Percentiles rank a stretch among this genome's conserved stretches.
phyloP scores from a whole-genome alignment of 2,888 invertebrate species.

The Miltochrista miniata region DNA sequence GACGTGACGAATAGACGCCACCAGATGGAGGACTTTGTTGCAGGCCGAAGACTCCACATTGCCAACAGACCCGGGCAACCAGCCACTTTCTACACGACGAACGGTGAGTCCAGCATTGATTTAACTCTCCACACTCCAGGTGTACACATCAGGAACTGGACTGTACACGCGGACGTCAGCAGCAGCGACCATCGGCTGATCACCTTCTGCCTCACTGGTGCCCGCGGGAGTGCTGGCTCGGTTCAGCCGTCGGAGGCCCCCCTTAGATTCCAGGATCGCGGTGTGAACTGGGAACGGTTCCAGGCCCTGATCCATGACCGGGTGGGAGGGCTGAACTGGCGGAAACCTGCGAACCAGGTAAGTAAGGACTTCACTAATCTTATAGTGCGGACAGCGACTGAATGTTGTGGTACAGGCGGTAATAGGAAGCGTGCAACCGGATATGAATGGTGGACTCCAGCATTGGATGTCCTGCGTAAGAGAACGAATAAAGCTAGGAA shows the following conservation, averaged over 20 bases:
- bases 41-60: too few species aligned
- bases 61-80: too few species aligned
- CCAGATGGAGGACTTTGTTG: too few species aligned
- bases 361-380: slow-evolving; percentile 5
- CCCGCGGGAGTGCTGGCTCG: not conserved
- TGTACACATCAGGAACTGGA: slow-evolving; percentile 31
- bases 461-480: too few species aligned
- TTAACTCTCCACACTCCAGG: slow-evolving; percentile 21
- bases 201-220: not conserved
- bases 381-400: not conserved
- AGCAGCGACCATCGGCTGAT: slow-evolving; percentile 32
- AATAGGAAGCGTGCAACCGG: not conserved
- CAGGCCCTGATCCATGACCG: not conserved
- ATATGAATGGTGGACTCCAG: slow-evolving; percentile 17
- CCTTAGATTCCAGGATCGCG: not conserved
- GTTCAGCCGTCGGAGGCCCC: not conserved
- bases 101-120: slow-evolving; percentile 34
- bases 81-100: slow-evolving; percentile 15
- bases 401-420: not conserved
- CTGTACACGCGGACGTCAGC: slow-evolving; percentile 16
- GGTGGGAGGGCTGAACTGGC: not conserved
- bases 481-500: too few species aligned
- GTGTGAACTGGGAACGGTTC: not conserved
- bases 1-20: too few species aligned
- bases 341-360: rapidly evolving